Base-by-base conservation (phyloP, 2,113 vertebrate genomes). In the Bujurquina vittata region DNA sequence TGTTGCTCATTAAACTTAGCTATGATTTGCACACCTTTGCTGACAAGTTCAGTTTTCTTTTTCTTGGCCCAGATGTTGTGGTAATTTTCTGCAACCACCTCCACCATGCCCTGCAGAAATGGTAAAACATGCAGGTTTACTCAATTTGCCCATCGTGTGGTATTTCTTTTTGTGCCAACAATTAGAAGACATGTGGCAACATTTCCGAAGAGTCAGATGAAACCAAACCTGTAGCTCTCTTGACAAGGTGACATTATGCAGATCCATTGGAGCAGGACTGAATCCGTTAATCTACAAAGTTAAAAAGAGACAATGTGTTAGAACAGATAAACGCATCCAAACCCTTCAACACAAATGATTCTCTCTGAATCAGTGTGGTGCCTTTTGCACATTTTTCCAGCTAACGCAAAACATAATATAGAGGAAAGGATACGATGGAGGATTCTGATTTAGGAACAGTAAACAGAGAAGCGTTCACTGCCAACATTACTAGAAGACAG, bases 61-160 rank as follows among this genome's bases (percentile, higher is more conserved):
- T 99, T 99, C 95, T 97, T 99, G 84, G 98, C 97, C 98, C 98
- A 99, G 93, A 99, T 99, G 89, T 98, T 99, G 92, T 99, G 98
- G 91, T 99, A 99, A 89, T 99, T 99, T 95, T 99, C 98, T 86
- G 98, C 98, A 84, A 99, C 96, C 76, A 97, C 94, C 89, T 99
- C 98, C 87, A 97, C 97, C 98, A 99, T 99, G 62, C 96, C 96
- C 98, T 99, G 80, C 18, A 88, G 61, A 40, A 23, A 62, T 10
- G 80, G 10, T 2, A 75, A 75, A 9, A 55, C 35, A 61, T 37
- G 23, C 2, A 35, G 23, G n/a, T 37, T 5, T 80, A 3, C 43
- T 4, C 17, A 72, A 29, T 61, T 72, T 15, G 12, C 12, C 15
- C 52, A 4, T 8, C 9, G 52, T 54, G 7, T 20, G 54, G 9